Conservation (phyloP, 2,113 vertebrate genomes). For the Oenanthe oenanthe region DNA sequence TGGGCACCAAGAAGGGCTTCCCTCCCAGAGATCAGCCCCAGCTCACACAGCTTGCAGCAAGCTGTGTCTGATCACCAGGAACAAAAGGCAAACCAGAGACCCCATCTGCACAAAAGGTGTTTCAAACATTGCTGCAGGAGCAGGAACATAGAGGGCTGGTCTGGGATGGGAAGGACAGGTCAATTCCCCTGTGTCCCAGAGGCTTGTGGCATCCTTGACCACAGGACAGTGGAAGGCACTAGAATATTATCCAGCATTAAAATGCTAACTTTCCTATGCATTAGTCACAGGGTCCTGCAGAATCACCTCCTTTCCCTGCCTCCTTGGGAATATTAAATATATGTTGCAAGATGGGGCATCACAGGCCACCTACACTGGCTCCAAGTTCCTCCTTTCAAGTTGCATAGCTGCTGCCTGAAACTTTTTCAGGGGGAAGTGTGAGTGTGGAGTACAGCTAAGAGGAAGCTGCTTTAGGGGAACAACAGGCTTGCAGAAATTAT, state of each 20-base stretch:
- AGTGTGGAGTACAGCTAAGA: not conserved
- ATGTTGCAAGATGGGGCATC: not conserved
- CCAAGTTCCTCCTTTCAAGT: not conserved
- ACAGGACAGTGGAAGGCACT: not conserved
- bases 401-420: not conserved
- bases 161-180: not conserved
- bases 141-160: not conserved
- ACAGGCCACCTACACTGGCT: not conserved
- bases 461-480: constrained; percentile 1
- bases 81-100: not conserved
- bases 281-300: not conserved
- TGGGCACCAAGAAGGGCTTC: not conserved
- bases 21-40: not conserved
- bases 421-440: not conserved
- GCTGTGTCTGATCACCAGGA: not conserved
- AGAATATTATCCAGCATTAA: not conserved
- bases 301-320: not conserved
- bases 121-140: not conserved
- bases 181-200: not conserved
- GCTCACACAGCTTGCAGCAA: not conserved
- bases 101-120: not conserved
- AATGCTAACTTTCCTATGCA: not conserved
- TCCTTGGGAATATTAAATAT: not conserved
- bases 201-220: not conserved
- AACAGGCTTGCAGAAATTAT: not conserved